phyloP scores from a whole-genome alignment of 23 tunicate genomes.

The Corella eumyota region DNA sequence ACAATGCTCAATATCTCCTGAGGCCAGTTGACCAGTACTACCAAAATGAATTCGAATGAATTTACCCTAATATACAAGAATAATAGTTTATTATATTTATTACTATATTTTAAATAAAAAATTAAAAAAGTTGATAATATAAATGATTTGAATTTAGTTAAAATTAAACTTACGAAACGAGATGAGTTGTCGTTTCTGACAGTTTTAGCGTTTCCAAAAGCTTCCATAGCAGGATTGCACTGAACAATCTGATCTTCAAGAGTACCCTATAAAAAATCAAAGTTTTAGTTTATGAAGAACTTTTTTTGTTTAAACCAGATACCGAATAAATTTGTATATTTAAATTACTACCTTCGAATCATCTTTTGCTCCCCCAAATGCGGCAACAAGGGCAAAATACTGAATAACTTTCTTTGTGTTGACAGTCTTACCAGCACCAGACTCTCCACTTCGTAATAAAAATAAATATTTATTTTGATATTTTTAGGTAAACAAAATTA shows the following conservation, averaged over 20 bases:
- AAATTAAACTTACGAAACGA: conserved; percentile 56
- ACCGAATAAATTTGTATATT: no score
- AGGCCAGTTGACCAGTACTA: conserved; percentile 82
- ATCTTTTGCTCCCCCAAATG: no score
- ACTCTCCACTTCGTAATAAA: no score
- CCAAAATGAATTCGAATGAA: conserved; percentile 97
- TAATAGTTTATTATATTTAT: not conserved
- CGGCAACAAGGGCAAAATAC: no score
- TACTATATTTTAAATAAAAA: not conserved
- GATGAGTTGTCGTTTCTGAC: conserved; percentile 93
- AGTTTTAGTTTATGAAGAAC: no score
- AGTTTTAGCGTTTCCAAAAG: conserved; percentile 94
- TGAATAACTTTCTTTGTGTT: no score
- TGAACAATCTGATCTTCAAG: conserved; percentile 93
- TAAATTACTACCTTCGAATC: no score
- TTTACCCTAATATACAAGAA: conserved; percentile 50
- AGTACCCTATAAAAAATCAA: conserved; percentile 81
- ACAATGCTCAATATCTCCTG: conserved; percentile 97
- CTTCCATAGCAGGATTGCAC: conserved; percentile 96
- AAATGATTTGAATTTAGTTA: not conserved
- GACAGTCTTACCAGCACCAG: no score
- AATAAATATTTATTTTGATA: no score
- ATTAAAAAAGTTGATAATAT: not conserved
- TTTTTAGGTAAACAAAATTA: no score
- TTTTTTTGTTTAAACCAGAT: no score